Percentiles rank a stretch among this genome's conserved stretches.
These are phyloP conservation scores for Dendroctonus ponderosae DNA, from an alignment of 1,140 invertebrate species.

Conservation along the genomic window DNA sequence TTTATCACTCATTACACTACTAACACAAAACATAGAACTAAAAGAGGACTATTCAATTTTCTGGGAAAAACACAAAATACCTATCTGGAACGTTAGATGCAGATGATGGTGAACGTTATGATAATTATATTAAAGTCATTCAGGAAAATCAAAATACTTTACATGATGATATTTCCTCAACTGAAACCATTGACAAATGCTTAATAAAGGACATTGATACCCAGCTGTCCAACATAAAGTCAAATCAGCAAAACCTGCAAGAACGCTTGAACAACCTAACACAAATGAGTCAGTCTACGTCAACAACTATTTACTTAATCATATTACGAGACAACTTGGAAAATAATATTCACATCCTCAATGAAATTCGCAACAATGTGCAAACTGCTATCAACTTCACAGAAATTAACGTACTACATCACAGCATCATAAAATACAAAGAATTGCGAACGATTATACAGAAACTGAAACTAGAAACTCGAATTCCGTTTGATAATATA, in stretches of 20 bases:
- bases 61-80: constrained; percentile 2
- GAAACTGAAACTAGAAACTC: not conserved
- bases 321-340: not conserved
- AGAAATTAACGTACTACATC: not conserved
- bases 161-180: not conserved
- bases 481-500: constrained; percentile 3
- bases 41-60: constrained; percentile 10
- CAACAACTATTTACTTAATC: not conserved
- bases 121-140: constrained; percentile 7
- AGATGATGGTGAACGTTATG: constrained; percentile 16
- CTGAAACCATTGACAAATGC: constrained; percentile 7
- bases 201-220: constrained; percentile 1
- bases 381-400: constrained; percentile 1
- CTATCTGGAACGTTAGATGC: constrained; percentile 5
- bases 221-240: not conserved
- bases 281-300: constrained; percentile 1
- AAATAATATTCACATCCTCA: not conserved
- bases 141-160: constrained; percentile 8
- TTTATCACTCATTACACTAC: constrained; percentile 14
- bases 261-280: not conserved
- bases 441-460: not conserved
- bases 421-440: constrained; percentile 2
- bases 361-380: constrained; percentile 1
- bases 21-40: constrained; percentile 1
- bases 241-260: constrained; percentile 1